phyloP scores from a whole-genome alignment of 2,888 invertebrate species.

The Drosophila borealis region DNA sequence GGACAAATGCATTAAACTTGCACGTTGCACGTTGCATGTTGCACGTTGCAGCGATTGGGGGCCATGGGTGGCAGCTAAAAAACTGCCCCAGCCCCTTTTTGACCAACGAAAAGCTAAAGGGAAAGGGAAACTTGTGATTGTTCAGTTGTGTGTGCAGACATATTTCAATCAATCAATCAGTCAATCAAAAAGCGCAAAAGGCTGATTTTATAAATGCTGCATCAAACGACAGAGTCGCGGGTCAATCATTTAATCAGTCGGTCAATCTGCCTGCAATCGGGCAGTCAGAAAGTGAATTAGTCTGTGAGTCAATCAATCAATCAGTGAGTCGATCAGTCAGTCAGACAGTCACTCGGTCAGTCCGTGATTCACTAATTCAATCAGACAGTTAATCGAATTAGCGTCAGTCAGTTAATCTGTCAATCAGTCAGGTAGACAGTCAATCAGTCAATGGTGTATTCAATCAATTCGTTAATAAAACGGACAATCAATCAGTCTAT shows the following conservation, averaged over 20 bases:
- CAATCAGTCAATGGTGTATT: not conserved
- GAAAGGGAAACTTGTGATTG: too few relatives aligned
- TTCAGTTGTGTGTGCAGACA: too few relatives aligned
- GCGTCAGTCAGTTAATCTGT: too few relatives aligned
- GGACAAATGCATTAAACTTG: slow-evolving; percentile 63
- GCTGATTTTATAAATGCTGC: too few relatives aligned
- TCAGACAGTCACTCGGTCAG: not conserved
- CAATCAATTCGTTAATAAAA: not conserved
- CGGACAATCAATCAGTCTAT: not conserved
- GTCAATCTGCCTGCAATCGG: not conserved
- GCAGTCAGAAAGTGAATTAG: not conserved
- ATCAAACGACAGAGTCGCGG: too few relatives aligned
- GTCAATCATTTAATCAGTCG: not conserved
- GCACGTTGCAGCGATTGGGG: slow-evolving; percentile 30
- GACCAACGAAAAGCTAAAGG: too few relatives aligned
- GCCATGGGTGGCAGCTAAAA: slow-evolving; percentile 5
- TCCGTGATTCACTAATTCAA: too few relatives aligned
- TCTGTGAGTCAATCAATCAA: not conserved
- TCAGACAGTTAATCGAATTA: too few relatives aligned
- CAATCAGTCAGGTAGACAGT: too few relatives aligned
- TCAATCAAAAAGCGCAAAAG: not conserved
- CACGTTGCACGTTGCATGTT: slow-evolving; percentile 60
- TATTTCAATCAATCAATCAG: not conserved
- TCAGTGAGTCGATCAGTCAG: not conserved
- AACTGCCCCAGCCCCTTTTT: too few relatives aligned